Evolutionary conservation across 1,140 invertebrate species (phyloP), one percentile per base, ranked within the genome.

Genomic region (Tetraneura akinire): DNA sequence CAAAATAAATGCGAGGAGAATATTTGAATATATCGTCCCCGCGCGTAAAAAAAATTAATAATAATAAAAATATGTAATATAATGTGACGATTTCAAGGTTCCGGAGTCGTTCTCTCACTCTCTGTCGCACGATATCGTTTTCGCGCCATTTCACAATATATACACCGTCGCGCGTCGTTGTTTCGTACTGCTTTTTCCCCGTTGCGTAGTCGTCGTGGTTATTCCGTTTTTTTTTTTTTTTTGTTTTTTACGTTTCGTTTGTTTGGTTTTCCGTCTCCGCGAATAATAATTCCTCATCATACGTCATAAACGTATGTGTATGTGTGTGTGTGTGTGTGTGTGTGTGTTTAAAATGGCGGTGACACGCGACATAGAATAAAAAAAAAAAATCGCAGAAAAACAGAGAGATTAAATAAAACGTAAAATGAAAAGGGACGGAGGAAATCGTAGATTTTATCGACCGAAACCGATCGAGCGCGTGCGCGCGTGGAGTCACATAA

Each of bases 71-170:
- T n/a, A n/a, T n/a, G n/a, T n/a, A n/a, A n/a, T n/a, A n/a, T n/a
- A n/a, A n/a, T n/a, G n/a, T n/a, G n/a, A 76, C 13, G 42, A 37
- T 18, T 57, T 76, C 73, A 76, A 76, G 73, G 73, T 76, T n/a
- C n/a, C n/a, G n/a, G n/a, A n/a, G n/a, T n/a, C n/a, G n/a, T n/a
- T n/a, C 73, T 76, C 29, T 55, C 18, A n/a, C n/a, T 26, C 8
- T 29, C 62, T 42, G n/a, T 18, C 14, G 5, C 26, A 42, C 73
- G 49, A 37, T 57, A 76, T 76, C 14, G 73, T 76, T 76, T 76
- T 76, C 73, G 73, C 73, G 73, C 73, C 73, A 76, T 76, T 76
- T 76, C 73, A 55, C 73, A 37, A 55, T 57, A 62, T 14, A 23
- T 26, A 57, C 8, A 5, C 57, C 10, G 11, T 5, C n/a, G 64